Evolutionary conservation across 2,113 vertebrate species (phyloP), one percentile per base, ranked within the genome.

Genomic region (Peromyscus californicus): DNA sequence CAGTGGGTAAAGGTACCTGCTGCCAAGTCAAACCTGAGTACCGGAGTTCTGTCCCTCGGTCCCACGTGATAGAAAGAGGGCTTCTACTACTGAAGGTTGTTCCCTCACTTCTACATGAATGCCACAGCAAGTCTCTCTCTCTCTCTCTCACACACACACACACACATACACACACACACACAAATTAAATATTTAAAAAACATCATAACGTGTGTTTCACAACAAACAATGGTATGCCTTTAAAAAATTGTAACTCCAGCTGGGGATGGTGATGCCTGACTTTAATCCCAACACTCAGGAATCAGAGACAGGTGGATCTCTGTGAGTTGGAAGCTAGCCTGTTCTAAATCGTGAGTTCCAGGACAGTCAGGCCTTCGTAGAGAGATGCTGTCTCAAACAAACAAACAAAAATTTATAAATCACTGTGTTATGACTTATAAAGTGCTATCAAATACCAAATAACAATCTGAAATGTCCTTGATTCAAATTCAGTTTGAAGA

Each of bases 401-500:
- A 13, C 39, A 75, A 76, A 45, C 12, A 76, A 45, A 76, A 48
- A 45, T 29, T 33, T 80, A 54, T 19, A 36, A 48, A 36, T 61
- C 48, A 61, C 39, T 24, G 74, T 36, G 89, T 79, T 88, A 15
- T 36, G 86, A 90, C 5, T 72, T n/a, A 70, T 22, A 26, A 89
- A 92, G 76, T 86, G 69, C 11, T 90, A 11, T 89, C 29, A 67
- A 69, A 63, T 29, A 54, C 51, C 85, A 95, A 74, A 79, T 12
- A 75, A 70, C 70, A n/a, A 91, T 42, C 75, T 89, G 84, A 84
- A 96, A 75, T 84, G 6, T 45, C 29, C 45, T 86, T 82, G 26
- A 72, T 82, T 74, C 42, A 45, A 91, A 78, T 75, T 85, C 89
- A 19, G n/a, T 31, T 29, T 78, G 75, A 79, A 4, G 79, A 92